A percentile compares a stretch with the other conserved stretches of the same genome.
These are phyloP conservation scores for Rutpela maculata DNA, from an alignment of 2,888 invertebrate genomes.

Conservation along the genomic window DNA sequence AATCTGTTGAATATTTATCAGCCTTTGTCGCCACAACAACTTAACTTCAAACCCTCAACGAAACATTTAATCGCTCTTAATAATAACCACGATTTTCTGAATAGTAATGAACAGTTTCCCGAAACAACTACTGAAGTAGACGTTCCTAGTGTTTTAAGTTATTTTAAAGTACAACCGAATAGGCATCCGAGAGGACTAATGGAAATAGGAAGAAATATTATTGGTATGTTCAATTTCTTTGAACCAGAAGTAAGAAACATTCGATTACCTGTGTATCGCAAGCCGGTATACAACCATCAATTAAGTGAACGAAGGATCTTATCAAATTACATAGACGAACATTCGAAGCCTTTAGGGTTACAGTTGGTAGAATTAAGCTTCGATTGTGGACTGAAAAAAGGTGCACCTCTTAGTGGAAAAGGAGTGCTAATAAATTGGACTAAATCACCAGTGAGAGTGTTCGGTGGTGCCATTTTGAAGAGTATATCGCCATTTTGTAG, in stretches of 20 bases:
- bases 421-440: constrained; percentile 80
- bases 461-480: constrained; percentile 81
- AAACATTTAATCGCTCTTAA: constrained; percentile 7
- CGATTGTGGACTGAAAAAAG: constrained; percentile 74
- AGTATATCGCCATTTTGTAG: constrained; percentile 77
- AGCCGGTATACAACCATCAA: background rate
- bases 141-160: constrained; percentile 12
- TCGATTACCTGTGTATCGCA: background rate
- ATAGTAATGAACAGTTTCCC: background rate
- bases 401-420: constrained; percentile 73
- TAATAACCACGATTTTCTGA: constrained; percentile 12
- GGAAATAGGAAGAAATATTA: constrained; percentile 1
- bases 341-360: constrained; percentile 71
- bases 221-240: constrained; percentile 40
- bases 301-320: constrained; percentile 5
- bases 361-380: constrained; percentile 74
- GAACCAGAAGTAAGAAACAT: constrained; percentile 47
- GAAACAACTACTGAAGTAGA: background rate
- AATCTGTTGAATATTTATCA: constrained; percentile 27
- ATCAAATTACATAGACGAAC: constrained; percentile 40
- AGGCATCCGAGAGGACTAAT: background rate
- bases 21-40: background rate
- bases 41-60: background rate
- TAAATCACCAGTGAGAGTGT: constrained; percentile 80
- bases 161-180: constrained; percentile 19